Base-by-base conservation (phyloP, 2,888 invertebrate species). In the Dilophus febrilis region DNA sequence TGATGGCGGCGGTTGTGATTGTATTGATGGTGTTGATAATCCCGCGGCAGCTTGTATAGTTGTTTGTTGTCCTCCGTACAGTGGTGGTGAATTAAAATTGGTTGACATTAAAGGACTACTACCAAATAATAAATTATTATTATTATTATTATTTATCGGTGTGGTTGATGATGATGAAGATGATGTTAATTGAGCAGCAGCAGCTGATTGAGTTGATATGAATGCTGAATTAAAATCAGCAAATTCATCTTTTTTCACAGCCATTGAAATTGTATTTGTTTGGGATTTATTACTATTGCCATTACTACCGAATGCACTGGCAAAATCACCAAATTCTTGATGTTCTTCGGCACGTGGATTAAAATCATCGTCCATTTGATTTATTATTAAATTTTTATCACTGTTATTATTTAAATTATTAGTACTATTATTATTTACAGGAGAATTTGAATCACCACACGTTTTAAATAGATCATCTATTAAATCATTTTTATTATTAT, bases 161-260 rank as follows among this genome's bases (percentile, higher is more conserved):
- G 17, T 13, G 6, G 4, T 38, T 38, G 31, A 13, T 11, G n/a
- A 18, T 18, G 30, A n/a, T 18, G 30, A 5, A 10, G 34, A 5
- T 11, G 50, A 51, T 19, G 54, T 49, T n/a, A n/a, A n/a, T n/a
- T n/a, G n/a, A n/a, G n/a, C n/a, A n/a, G n/a, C n/a, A n/a, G n/a
- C n/a, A n/a, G n/a, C n/a, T n/a, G n/a, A n/a, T n/a, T n/a, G n/a
- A n/a, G n/a, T n/a, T 5, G 50, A 13, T 29, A 57, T 56, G 60
- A 85, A 86, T 8, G 83, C 83, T 34, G 75, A 73, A 44, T 69
- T 68, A 58, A 87, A 86, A 63, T 86, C 87, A 0, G 85, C 87
- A 61, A 87, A 87, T 46, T 79, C 80, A 49, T 77, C 80, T 44
- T 58, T 64, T 43, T 48, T 43, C 11, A 11, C 12, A 13, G 10